A percentile compares a stretch with the other conserved stretches of the same genome.
Evolutionary conservation across 1,140 invertebrate species (phyloP).

Genomic region (Mactra quadrangularis): DNA sequence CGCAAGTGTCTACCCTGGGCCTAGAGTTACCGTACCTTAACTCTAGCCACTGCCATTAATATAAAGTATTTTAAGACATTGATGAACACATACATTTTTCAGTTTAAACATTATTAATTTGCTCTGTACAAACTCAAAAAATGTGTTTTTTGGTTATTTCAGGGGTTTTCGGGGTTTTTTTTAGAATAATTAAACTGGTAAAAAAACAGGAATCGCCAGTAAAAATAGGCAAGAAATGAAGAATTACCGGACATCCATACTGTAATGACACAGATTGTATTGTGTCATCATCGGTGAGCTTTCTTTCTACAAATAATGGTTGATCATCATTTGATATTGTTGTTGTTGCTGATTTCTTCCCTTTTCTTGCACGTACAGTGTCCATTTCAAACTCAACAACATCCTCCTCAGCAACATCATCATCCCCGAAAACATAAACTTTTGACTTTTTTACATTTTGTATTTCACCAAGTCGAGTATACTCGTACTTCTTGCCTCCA

Average conservation of each 20-base stretch:
- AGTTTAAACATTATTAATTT: too few relatives aligned
- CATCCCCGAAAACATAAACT: slow-evolving; percentile 75
- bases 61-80: too few relatives aligned
- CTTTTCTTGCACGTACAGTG: slow-evolving; percentile 59
- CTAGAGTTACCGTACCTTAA: too few relatives aligned
- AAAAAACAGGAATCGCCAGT: too few relatives aligned
- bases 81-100: too few relatives aligned
- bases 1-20: too few relatives aligned
- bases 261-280: slow-evolving; percentile 74
- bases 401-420: slow-evolving; percentile 61
- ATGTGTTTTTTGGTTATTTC: too few relatives aligned
- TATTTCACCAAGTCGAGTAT: slow-evolving; percentile 40
- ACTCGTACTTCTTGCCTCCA: slow-evolving; percentile 29
- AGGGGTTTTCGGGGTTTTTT: too few relatives aligned
- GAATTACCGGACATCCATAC: slow-evolving; percentile 75
- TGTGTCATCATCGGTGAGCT: slow-evolving; percentile 71
- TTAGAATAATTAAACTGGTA: too few relatives aligned
- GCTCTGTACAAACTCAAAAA: too few relatives aligned
- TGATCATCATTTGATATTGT: background rate
- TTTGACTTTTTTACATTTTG: slow-evolving; percentile 73
- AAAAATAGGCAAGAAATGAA: background rate
- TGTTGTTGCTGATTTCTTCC: background rate
- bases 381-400: slow-evolving; percentile 70
- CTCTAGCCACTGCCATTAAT: too few relatives aligned
- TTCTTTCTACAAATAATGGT: slow-evolving; percentile 67